Base-by-base conservation (phyloP, 23 tunicate genomes). In the Ciona savignyi region DNA sequence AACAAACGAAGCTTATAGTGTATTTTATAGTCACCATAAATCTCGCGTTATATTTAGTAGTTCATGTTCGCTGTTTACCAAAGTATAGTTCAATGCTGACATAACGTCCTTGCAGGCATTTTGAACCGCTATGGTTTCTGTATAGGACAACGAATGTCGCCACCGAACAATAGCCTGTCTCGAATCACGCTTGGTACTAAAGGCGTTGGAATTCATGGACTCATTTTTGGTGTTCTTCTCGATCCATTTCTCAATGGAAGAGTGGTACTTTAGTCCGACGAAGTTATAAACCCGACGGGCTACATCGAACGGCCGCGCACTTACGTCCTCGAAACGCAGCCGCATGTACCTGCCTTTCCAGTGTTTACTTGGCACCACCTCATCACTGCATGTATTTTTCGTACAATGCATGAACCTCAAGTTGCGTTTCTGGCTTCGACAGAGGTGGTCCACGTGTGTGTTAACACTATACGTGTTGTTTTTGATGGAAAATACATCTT, bases 231-330 rank as follows among this genome's bases (percentile, higher is more conserved):
- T 78, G 67, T 51, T 49, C 30, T 30, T 29, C 1, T 19, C 25
- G 33, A 78, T 27, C 83, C 83, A 78, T 26, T 68, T 42, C 30
- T 26, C 62, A 3, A 80, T 73, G 1, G 31, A 30, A 23, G 63
- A 30, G 33, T 80, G 71, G 30, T 62, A 72, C 30, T 80, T 72
- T n/a, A 80, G 32, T 6, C 78, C 85, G 35, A 80, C 78, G 29
- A 72, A 80, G 24, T 80, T 60, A 71, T 80, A 71, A 19, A 80
- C 29, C 19, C n/a, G 51, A 15, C 32, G 28, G 19, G 74, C 28
- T 21, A 78, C 6, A 3, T 31, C 70, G 29, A 80, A 32, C 1
- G 85, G 85, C 3, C 34, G 20, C 48, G 49, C 31, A 63, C 78
- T 71, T 11, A 72, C 68, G 29, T 70, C 75, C 62, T 80, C 85